Base-by-base conservation (phyloP, 1,140 invertebrate genomes). In the Cephus cinctus region DNA sequence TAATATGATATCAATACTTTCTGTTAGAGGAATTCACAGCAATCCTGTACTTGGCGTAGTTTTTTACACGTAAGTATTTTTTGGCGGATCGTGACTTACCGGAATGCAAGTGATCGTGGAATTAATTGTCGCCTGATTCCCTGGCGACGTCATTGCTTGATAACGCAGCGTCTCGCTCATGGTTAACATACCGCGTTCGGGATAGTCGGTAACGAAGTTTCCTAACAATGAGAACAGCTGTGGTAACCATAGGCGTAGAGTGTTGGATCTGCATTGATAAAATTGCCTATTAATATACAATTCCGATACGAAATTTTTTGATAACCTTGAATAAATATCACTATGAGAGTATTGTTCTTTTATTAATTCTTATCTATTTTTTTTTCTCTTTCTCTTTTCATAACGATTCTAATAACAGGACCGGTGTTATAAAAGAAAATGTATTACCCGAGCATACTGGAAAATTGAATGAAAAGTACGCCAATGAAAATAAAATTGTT, bases 171-270 rank as follows among this genome's bases (percentile, higher is more conserved):
- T 73, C 38, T 76, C 71, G 45, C 70, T 70, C 43, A 76, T 67
- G 4, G 70, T 73, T 15, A 71, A 66, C 18, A 54, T 52, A 35
- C 58, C 52, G 18, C 57, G 57, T 20, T 50, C 36, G 20, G 50
- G 44, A 46, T 60, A 61, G 4, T 48, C 16, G 3, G 38, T 54
- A 51, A 63, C 54, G 53, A 73, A 78, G 32, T 78, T 76, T 31
- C 69, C 75, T 3, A 77, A 42, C 23, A 74, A 67, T 34, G 70
- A 67, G 55, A 72, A 77, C 22, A 76, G 56, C n/a, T 75, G 71
- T 22, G 76, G 76, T 1, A 76, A 64, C 75, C 75, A 78, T 5
- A 77, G 54, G 47, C 75, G 69, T 69, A 76, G 70, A 8, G 65
- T 66, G 36, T 76, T 68, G 43, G 75, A 69, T 43, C 75, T 77